These are phyloP conservation scores for Mustela nigripes DNA, from an alignment of 2,113 vertebrate species.

Conservation along the genomic window DNA sequence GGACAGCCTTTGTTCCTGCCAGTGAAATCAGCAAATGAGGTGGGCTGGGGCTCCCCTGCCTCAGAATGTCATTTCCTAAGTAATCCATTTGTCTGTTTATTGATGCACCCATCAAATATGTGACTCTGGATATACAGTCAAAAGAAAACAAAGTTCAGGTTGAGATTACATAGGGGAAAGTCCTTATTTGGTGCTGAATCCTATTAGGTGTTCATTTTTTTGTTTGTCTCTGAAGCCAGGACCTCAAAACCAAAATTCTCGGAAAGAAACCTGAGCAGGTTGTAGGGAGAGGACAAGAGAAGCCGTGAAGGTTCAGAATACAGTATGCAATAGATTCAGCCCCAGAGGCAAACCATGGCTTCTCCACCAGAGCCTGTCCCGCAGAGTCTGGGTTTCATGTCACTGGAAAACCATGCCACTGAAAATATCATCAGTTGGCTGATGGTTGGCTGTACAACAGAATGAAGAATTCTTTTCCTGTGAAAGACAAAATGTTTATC, in stretches of 20 bases:
- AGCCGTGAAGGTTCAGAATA: neutral
- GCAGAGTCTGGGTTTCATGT: slow-evolving; percentile 78
- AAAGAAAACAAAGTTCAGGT: neutral
- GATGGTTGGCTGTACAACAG: slow-evolving; percentile 82
- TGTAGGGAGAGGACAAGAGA: neutral
- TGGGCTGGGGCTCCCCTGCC: neutral
- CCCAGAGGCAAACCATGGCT: slow-evolving; percentile 34
- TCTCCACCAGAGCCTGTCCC: slow-evolving; percentile 74
- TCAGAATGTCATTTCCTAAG: neutral
- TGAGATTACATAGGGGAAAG: neutral
- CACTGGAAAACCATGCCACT: slow-evolving; percentile 77
- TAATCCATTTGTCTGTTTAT: neutral
- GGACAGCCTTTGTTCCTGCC: neutral
- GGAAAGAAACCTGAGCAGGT: neutral
- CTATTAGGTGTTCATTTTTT: neutral
- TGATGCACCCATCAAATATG: neutral
- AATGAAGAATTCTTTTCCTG: slow-evolving; percentile 81
- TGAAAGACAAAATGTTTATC: slow-evolving; percentile 81
- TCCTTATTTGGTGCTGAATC: neutral
- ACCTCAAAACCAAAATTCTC: neutral
- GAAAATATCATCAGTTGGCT: slow-evolving; percentile 72
- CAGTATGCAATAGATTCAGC: neutral
- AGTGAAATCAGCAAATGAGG: neutral
- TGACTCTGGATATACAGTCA: neutral
- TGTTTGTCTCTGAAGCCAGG: neutral